Base-by-base conservation (phyloP, 92 coral and sea anemone genomes). In the Pocillopora grandis region DNA sequence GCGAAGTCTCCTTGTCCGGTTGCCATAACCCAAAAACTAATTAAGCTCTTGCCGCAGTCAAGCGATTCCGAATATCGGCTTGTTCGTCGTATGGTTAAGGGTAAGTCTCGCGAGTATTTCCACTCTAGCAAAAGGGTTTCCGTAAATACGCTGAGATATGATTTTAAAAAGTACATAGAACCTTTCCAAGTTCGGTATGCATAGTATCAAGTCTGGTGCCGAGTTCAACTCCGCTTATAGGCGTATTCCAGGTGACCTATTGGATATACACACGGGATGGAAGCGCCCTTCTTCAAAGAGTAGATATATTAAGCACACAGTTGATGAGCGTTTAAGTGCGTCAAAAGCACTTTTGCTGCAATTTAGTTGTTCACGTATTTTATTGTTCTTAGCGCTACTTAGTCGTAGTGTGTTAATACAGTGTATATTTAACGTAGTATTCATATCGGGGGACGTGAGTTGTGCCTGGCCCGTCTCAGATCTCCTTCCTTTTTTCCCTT, bases 231-330 rank as follows among this genome's bases (percentile, higher is more conserved):
- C 88, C 21, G 83, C 85, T 58, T 89, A 90, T 62, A 77, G 81
- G 79, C 42, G 59, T 35, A 33, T 91, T 5, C 69, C 76, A 16
- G 85, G 36, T 36, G 81, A 79, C 33, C 68, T 85, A 83, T 58
- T 82, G 61, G 90, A 89, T 69, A 82, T 79, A 80, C 92, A 91
- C 62, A 92, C 88, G 42, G 95, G 95, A 20, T 88, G 91, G 94
- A 84, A 73, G 20, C 77, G 85, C 69, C 36, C 85, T 58, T 21
- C 62, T 59, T 60, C 89, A 23, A 91, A 89, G 74, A 17, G 72
- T 52, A 91, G 89, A 86, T 91, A 88, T 73, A 89, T 91, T 58
- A 89, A 85, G 72, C 87, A 81, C 76, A 59, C 85, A n/a, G 76
- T 18, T 55, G 82, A 81, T 71, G 90, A 89, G 62, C 70, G 79